These are phyloP conservation scores for Polypedilum pembai DNA, from an alignment of 1,140 invertebrate genomes.

Conservation along the genomic window DNA sequence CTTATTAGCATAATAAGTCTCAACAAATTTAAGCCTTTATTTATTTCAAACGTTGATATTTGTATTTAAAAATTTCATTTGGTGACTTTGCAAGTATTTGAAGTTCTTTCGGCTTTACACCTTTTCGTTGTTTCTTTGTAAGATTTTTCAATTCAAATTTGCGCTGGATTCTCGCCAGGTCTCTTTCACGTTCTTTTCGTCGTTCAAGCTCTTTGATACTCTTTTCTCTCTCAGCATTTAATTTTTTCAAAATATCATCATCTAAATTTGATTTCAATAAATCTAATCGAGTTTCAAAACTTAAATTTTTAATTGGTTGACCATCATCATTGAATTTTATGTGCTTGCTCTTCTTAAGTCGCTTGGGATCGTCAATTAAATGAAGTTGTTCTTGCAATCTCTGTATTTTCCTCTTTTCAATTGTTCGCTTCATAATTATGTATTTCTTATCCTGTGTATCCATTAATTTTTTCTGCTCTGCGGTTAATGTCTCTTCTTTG, in stretches of 20 bases:
- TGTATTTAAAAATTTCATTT: slow-evolving; percentile 80
- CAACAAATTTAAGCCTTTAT: not conserved
- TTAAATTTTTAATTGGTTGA: slow-evolving; percentile 53
- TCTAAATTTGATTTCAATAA: slow-evolving; percentile 51
- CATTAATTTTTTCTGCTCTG: slow-evolving; percentile 81
- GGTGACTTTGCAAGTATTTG: slow-evolving; percentile 56
- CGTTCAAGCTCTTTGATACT: slow-evolving; percentile 72
- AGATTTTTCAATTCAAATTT: slow-evolving; percentile 75
- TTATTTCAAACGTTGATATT: slow-evolving; percentile 74
- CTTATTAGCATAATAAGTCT: no score
- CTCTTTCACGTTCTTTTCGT: slow-evolving; percentile 71
- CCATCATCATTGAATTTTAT: slow-evolving; percentile 71
- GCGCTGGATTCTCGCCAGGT: slow-evolving; percentile 70
- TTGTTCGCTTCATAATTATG: slow-evolving; percentile 71
- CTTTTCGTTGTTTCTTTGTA: slow-evolving; percentile 58
- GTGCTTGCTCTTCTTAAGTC: slow-evolving; percentile 61
- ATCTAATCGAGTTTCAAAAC: slow-evolving; percentile 60
- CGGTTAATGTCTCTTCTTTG: slow-evolving; percentile 60
- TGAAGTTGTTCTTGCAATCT: slow-evolving; percentile 76
- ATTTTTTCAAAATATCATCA: slow-evolving; percentile 46
- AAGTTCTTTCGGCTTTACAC: slow-evolving; percentile 57
- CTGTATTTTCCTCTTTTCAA: slow-evolving; percentile 83
- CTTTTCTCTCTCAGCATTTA: slow-evolving; percentile 55
- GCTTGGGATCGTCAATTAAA: slow-evolving; percentile 64
- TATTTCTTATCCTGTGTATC: slow-evolving; percentile 87